A percentile compares a stretch with the other conserved stretches of the same genome.
These are phyloP conservation scores for Eutolmus rufibarbis DNA, from an alignment of 2,888 invertebrate genomes.

Conservation along the genomic window DNA sequence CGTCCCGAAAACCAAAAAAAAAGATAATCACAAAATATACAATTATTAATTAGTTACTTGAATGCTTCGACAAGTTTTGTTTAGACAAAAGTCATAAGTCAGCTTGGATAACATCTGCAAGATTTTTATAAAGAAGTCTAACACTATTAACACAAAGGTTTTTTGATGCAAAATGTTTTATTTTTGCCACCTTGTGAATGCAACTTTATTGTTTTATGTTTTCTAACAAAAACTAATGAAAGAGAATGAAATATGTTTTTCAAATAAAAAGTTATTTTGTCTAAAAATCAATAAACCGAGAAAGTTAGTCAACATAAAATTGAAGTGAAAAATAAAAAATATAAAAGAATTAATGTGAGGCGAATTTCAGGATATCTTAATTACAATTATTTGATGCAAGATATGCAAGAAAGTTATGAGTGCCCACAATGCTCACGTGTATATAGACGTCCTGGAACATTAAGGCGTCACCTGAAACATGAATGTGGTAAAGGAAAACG, in stretches of 20 bases:
- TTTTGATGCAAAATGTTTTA: slow-evolving; percentile 15
- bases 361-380: slow-evolving; percentile 51
- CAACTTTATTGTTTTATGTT: slow-evolving; percentile 39
- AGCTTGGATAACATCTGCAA: slow-evolving; percentile 31
- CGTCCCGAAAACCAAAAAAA: slow-evolving; percentile 31
- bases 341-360: slow-evolving; percentile 46
- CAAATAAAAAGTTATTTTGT: not conserved
- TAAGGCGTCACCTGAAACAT: slow-evolving; percentile 65
- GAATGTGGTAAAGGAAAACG: slow-evolving; percentile 66
- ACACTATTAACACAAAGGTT: slow-evolving; percentile 16
- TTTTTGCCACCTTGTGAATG: slow-evolving; percentile 42
- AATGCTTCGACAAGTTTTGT: not conserved
- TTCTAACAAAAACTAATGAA: slow-evolving; percentile 28
- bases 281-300: not conserved
- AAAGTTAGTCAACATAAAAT: slow-evolving; percentile 12
- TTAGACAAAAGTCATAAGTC: slow-evolving; percentile 8
- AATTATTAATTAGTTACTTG: not conserved
- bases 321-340: not conserved
- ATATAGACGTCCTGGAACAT: slow-evolving; percentile 66
- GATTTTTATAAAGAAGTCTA: slow-evolving; percentile 10
- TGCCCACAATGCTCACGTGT: slow-evolving; percentile 65
- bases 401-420: slow-evolving; percentile 56
- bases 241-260: slow-evolving; percentile 44
- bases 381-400: slow-evolving; percentile 38
- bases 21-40: not conserved